phyloP scores from a whole-genome alignment of 1,140 invertebrate species.

The Micrasema minimum region DNA sequence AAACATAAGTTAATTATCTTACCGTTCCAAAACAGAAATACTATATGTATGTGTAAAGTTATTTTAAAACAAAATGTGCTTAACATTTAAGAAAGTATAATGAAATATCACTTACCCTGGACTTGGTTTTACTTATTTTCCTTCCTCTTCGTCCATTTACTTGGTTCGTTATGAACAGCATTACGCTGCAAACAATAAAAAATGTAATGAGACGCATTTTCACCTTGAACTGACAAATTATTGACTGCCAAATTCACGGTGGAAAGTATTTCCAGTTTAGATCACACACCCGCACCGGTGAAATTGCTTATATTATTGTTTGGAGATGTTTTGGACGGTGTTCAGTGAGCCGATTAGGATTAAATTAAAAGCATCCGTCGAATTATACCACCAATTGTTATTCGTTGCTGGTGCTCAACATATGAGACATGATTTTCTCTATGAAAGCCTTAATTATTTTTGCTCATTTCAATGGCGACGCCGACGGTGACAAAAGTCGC shows the following conservation, averaged over 20 bases:
- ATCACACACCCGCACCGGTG: not conserved
- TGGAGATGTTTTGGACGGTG: conserved; percentile 48
- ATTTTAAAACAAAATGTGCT: too few relatives aligned
- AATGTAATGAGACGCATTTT: conserved; percentile 41
- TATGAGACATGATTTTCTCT: too few relatives aligned
- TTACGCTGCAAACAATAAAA: conserved; percentile 34
- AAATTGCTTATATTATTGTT: conserved; percentile 22
- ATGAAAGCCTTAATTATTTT: too few relatives aligned
- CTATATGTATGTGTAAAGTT: too few relatives aligned
- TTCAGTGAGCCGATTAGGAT: conserved; percentile 43
- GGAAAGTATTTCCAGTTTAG: not conserved
- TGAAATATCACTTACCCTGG: conserved; percentile 49
- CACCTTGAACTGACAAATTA: not conserved
- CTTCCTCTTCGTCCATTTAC: conserved; percentile 44
- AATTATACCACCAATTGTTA: not conserved
- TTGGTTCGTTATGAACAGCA: conserved; percentile 33
- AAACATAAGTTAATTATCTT: too few relatives aligned
- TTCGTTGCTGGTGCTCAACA: conserved; percentile 6
- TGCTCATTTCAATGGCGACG: too few relatives aligned
- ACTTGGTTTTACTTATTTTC: conserved; percentile 52
- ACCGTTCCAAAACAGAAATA: too few relatives aligned
- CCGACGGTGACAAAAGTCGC: too few relatives aligned
- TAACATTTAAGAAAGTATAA: too few relatives aligned
- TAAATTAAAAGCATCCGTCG: conserved; percentile 51
- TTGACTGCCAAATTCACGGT: conserved; percentile 16